Percentiles rank a stretch among this genome's conserved stretches.
Conservation (phyloP, 1,140 invertebrate genomes). For the Fopius arisanus region DNA sequence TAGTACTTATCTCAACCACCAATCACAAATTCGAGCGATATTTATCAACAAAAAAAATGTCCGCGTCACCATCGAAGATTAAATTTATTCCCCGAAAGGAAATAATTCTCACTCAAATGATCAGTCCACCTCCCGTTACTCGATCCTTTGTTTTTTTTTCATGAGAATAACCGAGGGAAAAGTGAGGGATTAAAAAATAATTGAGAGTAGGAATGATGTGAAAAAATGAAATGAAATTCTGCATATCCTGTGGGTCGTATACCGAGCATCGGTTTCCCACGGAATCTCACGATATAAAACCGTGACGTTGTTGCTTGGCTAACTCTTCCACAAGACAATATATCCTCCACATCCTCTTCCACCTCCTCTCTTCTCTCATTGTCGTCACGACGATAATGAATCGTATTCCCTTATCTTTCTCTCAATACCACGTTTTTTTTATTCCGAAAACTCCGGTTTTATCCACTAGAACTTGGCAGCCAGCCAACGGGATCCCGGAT, state of each 20-base stretch:
- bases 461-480: too few relatives aligned
- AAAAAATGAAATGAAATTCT: slow-evolving; percentile 7
- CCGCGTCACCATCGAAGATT: too few relatives aligned
- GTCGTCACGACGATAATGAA: slow-evolving; percentile 33
- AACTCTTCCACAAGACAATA: neutral
- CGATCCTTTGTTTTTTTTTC: too few relatives aligned
- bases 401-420: slow-evolving; percentile 22
- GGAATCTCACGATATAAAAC: slow-evolving; percentile 34
- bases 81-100: too few relatives aligned
- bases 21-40: too few relatives aligned
- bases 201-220: neutral
- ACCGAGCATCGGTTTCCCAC: slow-evolving; percentile 33
- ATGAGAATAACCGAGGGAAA: too few relatives aligned
- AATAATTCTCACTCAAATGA: too few relatives aligned
- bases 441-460: too few relatives aligned
- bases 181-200: neutral
- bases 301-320: slow-evolving; percentile 32
- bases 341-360: slow-evolving; percentile 11
- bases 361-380: slow-evolving; percentile 16
- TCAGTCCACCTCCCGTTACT: too few relatives aligned
- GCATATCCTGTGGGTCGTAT: slow-evolving; percentile 32
- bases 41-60: too few relatives aligned
- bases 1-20: neutral
- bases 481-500: too few relatives aligned
- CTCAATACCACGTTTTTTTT: too few relatives aligned